Base-by-base conservation (phyloP, 2,888 invertebrate species). In the Tridacna crocea region DNA sequence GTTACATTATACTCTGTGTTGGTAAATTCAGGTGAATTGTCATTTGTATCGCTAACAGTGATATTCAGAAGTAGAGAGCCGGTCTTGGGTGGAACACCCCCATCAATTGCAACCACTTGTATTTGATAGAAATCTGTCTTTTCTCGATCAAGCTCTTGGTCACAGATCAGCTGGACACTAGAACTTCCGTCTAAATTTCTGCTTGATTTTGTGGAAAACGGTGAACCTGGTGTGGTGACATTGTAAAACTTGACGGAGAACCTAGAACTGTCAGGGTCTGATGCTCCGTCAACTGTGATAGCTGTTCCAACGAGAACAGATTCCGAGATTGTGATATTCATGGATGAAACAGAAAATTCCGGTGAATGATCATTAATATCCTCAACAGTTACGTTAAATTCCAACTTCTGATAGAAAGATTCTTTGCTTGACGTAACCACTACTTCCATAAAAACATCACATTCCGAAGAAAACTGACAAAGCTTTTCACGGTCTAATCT, bases 321-420 rank as follows among this genome's bases (percentile, higher is more conserved):
- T 75, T 92, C 92, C 0, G 91, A 89, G 48, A 92, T 88, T 3
- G 87, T 79, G 11, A 92, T 58, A 72, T 82, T 72, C 11, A 88
- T 78, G n/a, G 79, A 80, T 26, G 87, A 77, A 26, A 75, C 75
- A 4, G 87, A 80, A 83, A 93, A 93, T 26, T 76, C 77, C 12
- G 93, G 93, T 26, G 89, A 73, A 86, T 93, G 91, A 77, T 93
- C 93, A 83, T 93, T 93, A 17, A 92, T 88, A 83, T 93, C 93
- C 27, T 89, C 81, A n/a, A 93, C 82, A 70, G 87, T 87, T n/a
- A 93, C 83, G 22, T 88, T 88, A 19, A 93, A 87, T 48, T 89
- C 88, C 60, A 93, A 87, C 80, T 88, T 91, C 75, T 89, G 77
- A 77, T 91, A 92, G 81, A 91, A 91, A 75, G 90, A 86, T 36